These are phyloP conservation scores for Morus bassanus DNA, from an alignment of 2,797 vertebrate species.

Conservation along the genomic window DNA sequence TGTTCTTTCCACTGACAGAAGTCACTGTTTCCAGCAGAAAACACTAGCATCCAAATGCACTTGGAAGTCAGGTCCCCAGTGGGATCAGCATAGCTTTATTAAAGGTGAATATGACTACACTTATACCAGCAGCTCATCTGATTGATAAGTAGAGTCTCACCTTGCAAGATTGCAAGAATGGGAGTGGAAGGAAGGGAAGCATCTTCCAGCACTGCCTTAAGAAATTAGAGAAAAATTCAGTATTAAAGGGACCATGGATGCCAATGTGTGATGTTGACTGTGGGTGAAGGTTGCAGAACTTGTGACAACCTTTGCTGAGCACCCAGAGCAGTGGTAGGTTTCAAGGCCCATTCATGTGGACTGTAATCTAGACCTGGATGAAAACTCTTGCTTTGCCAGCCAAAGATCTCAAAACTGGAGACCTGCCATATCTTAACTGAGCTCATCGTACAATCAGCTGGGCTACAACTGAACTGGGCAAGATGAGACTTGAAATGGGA, in stretches of 20 bases:
- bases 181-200: background rate
- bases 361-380: background rate
- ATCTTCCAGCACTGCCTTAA: accelerated
- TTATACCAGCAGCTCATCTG: background rate
- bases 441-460: background rate
- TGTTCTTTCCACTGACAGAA: background rate
- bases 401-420: background rate
- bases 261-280: background rate
- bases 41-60: background rate
- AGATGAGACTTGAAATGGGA: background rate
- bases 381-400: background rate
- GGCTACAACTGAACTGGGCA: background rate
- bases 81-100: background rate
- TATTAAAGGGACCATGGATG: background rate
- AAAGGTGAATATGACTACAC: background rate
- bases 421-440: background rate
- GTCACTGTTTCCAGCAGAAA: background rate
- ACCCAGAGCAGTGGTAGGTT: background rate
- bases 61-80: background rate
- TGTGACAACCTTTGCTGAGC: background rate
- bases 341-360: background rate
- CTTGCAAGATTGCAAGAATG: background rate
- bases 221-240: background rate
- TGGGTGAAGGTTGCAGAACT: background rate
- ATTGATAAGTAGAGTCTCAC: background rate